Conservation (phyloP, 1,140 invertebrate genomes). For the Tenebrio molitor region DNA sequence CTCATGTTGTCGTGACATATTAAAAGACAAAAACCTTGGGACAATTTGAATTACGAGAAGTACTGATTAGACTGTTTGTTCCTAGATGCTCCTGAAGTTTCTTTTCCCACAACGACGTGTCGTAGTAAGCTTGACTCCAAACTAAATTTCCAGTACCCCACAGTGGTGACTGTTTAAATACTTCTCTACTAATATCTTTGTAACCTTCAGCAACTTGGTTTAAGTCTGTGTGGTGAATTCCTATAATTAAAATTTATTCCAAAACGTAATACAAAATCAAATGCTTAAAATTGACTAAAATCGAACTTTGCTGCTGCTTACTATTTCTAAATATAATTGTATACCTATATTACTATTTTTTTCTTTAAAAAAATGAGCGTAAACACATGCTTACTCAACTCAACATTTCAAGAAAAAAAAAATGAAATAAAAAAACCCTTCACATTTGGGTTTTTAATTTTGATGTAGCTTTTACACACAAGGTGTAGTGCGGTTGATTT, state of each 20-base stretch:
- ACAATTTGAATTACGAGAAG: conserved; percentile 71
- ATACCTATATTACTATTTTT: too few species aligned
- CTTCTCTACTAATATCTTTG: conserved; percentile 76
- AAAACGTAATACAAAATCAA: neutral
- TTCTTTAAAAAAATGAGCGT: too few species aligned
- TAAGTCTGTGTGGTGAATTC: conserved; percentile 70
- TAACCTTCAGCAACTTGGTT: conserved; percentile 78
- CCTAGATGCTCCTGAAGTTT: conserved; percentile 83
- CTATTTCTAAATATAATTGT: neutral
- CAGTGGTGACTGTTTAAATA: conserved; percentile 80
- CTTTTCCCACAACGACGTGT: conserved; percentile 87
- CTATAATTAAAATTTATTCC: conserved; percentile 62
- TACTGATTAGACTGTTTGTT: conserved; percentile 77
- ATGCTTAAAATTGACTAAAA: too few species aligned
- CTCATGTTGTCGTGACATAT: too few species aligned
- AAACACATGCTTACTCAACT: too few species aligned
- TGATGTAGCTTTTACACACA: too few species aligned
- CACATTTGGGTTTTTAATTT: too few species aligned
- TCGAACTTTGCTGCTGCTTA: too few species aligned
- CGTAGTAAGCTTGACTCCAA: conserved; percentile 91
- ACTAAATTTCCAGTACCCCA: conserved; percentile 84
- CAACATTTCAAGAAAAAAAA: too few species aligned
- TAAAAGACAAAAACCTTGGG: conserved; percentile 75
- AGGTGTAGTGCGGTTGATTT: too few species aligned
- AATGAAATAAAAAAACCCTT: too few species aligned